Evolutionary conservation across 1,140 invertebrate species (phyloP), one percentile per base, ranked within the genome.

Genomic region (Trinorchestia longiramus): DNA sequence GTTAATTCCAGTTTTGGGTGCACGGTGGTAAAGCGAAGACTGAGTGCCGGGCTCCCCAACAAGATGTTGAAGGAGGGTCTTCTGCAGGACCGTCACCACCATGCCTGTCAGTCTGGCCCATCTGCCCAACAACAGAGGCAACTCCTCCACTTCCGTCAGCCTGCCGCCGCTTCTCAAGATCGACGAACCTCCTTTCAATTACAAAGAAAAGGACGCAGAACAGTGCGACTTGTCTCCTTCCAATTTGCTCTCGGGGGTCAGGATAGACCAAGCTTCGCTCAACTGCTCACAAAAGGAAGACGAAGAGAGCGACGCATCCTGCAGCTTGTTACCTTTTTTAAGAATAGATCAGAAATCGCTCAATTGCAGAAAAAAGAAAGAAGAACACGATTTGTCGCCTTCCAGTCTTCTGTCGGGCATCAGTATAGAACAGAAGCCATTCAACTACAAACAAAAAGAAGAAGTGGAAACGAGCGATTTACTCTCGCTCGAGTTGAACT

Each of bases 41-140:
- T 15, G 40, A 19, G 92, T 15, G 44, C 17, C 43, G 44, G 45
- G 43, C 43, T 47, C 43, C 8, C 92, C 43, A 94, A 44, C 92
- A 94, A 45, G 43, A 94, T 45, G 92, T 94, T 94, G 92, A 45
- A 47, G 92, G 92, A 44, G 92, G 43, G 44, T 28, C 88, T 41
- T 44, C 92, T 45, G 40, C 44, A 47, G 43, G 41, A 90, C 43
- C 41, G 41, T 11, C 92, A n/a, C 44, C 92, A 94, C 92, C 43
- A 94, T 94, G 92, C 44, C 92, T 94, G 92, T 94, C 41, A 94
- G 92, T 94, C 92, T 94, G 43, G 92, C 44, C 88, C 15, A 15
- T 91, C 88, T 91, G 43, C 92, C 44, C 92, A 94, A 40, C 92
- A 94, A 11, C 43, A 94, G 92, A 28, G 92, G 92, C 43, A 36